Evolutionary conservation across 2,797 vertebrate species (phyloP), one percentile per base, ranked within the genome.

Genomic region (Galaxias olidus): DNA sequence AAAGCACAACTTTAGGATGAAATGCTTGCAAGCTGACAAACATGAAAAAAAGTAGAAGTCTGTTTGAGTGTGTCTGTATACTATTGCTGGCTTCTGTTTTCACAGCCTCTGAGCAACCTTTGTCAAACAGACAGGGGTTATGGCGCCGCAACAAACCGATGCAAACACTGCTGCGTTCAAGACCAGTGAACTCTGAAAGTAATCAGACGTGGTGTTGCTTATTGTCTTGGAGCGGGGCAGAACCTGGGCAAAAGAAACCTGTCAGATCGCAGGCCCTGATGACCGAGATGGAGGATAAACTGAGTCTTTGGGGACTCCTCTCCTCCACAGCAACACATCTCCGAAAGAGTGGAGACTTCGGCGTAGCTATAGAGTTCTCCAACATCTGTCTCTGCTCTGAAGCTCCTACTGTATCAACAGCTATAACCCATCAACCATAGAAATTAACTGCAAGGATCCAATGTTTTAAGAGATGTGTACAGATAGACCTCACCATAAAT

Each of bases 161-260:
- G 90, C 86, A 86, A 84, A 85, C 80, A 77, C 84, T 54, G 49
- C 72, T 65, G 83, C 87, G 91, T 93, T 93, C 92, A 77, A 92
- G 92, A 91, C 87, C 90, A 92, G 86, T 93, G 92, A 93, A 91
- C 92, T 92, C 89, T 91, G 89, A 93, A 93, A 92, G 91, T 93
- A 93, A 93, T 93, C 90, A 92, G 91, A 93, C 87, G 89, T 89
- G 87, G 83, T 90, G 90, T 89, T 93, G 88, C 91, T 91, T 91
- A 92, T 92, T 93, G 92, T 93, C 91, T 91, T 84, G 85, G 85
- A 90, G 90, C 92, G 76, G 77, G 91, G 84, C 80, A 80, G 85
- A 81, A 87, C 83, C 68, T 44, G 83, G 80, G 81, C 84, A 87
- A 88, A 84, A 84, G 84, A 84, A 89, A 86, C 80, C 91, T 93